phyloP scores from a whole-genome alignment of 2,888 invertebrate genomes.

The Stratiomys singularior region DNA sequence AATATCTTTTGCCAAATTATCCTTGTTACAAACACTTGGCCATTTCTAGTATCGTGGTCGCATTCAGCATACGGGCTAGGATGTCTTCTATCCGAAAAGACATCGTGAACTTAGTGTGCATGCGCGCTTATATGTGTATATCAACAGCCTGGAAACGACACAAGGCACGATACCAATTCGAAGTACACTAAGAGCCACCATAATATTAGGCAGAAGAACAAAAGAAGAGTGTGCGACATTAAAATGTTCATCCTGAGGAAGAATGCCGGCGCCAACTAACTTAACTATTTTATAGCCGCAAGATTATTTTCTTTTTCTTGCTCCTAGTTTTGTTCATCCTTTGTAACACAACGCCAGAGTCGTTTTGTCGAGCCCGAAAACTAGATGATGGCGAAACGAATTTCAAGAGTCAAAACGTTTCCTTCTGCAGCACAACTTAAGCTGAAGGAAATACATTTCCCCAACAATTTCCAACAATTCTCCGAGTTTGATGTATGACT shows the following conservation, averaged over 20 bases:
- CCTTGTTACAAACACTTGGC: background rate
- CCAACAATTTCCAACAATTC: background rate
- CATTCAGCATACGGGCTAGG: background rate
- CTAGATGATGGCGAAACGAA: background rate
- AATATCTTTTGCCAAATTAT: background rate
- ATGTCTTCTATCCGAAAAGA: background rate
- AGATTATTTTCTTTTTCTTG: constrained; percentile 1
- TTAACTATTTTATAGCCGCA: constrained; percentile 8
- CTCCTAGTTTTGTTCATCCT: background rate
- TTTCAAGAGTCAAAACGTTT: background rate
- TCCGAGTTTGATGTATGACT: background rate
- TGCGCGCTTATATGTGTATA: too few species aligned
- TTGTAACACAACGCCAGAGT: background rate
- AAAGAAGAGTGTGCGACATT: background rate
- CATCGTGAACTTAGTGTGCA: background rate
- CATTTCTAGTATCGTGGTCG: background rate
- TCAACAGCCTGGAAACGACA: background rate
- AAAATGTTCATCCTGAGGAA: background rate
- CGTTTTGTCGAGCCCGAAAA: background rate
- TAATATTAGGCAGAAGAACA: background rate
- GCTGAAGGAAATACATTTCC: background rate
- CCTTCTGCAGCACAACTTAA: background rate
- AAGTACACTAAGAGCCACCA: background rate
- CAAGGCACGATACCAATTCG: background rate
- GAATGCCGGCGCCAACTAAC: constrained; percentile 15